Evolutionary conservation across 2,888 invertebrate species (phyloP).

Genomic region (Trichogramma evanescens): DNA sequence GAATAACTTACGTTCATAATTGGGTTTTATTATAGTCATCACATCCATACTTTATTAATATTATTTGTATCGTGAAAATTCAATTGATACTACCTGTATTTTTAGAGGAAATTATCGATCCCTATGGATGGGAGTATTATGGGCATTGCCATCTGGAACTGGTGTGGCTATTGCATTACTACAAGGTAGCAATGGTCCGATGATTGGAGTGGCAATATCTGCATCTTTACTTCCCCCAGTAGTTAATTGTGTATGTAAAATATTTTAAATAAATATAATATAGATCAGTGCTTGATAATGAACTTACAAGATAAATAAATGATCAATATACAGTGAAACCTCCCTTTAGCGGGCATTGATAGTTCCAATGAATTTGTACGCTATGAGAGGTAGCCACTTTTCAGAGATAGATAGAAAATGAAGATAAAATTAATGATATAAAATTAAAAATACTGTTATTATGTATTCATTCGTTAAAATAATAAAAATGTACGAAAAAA

Average conservation of each 20-base stretch:
- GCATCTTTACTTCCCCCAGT: constrained; percentile 79
- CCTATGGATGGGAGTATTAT: constrained; percentile 68
- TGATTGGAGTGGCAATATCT: constrained; percentile 86
- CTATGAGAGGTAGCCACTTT: too few species aligned
- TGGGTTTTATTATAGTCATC: too few species aligned
- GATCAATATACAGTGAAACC: too few species aligned
- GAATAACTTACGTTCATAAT: too few species aligned
- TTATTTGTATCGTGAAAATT: too few species aligned
- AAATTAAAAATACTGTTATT: neutral
- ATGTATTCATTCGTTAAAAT: too few species aligned
- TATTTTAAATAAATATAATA: neutral
- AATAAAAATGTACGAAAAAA: too few species aligned
- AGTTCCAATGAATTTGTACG: too few species aligned
- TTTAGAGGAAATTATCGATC: constrained; percentile 63
- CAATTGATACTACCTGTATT: neutral
- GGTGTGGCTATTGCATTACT: constrained; percentile 80
- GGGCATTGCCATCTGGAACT: constrained; percentile 69
- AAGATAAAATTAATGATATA: neutral
- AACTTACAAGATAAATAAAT: too few species aligned
- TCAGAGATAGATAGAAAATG: too few species aligned
- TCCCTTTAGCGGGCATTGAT: too few species aligned
- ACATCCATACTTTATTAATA: too few species aligned
- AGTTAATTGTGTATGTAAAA: constrained; percentile 69
- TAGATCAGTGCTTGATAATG: neutral
- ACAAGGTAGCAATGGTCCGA: constrained; percentile 75